Percentiles rank a stretch among this genome's conserved stretches.
Evolutionary conservation across 2,113 vertebrate genomes (phyloP).

Genomic region (Percopsis transmontana): DNA sequence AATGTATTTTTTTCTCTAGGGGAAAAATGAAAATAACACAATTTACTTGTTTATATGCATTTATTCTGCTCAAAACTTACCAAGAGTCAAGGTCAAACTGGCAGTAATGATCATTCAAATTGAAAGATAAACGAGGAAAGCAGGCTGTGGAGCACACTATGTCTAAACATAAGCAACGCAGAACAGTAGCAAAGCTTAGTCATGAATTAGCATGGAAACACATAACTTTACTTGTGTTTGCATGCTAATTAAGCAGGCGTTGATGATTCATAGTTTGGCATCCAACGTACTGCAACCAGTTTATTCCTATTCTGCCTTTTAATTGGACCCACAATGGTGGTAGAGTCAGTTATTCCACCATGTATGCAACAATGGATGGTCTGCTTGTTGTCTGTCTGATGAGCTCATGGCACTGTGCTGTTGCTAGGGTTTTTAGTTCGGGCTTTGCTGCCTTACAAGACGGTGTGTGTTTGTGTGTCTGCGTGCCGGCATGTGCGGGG

Average conservation of each 20-base stretch:
- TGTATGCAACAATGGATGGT: constrained; percentile 41
- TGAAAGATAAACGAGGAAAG: constrained; percentile 48
- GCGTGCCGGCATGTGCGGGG: not conserved
- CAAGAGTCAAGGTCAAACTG: constrained; percentile 46
- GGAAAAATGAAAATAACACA: not conserved
- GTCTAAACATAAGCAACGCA: constrained; percentile 4
- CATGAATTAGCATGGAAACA: constrained; percentile 9
- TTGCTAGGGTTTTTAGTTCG: constrained; percentile 56
- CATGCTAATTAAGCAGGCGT: constrained; percentile 66
- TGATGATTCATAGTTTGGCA: constrained; percentile 56
- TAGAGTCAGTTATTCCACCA: constrained; percentile 43
- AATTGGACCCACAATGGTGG: constrained; percentile 67
- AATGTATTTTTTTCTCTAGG: not conserved
- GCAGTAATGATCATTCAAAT: constrained; percentile 52
- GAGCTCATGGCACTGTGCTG: constrained; percentile 30
- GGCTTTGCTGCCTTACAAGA: not conserved
- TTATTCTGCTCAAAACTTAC: constrained; percentile 31
- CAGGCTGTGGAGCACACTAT: constrained; percentile 16
- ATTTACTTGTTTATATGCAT: constrained; percentile 17
- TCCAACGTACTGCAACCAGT: constrained; percentile 48
- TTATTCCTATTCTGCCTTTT: constrained; percentile 54
- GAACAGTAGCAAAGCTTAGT: constrained; percentile 28
- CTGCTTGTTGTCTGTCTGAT: constrained; percentile 45
- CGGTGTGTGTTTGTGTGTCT: not conserved
- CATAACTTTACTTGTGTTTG: constrained; percentile 29